phyloP scores from a whole-genome alignment of 2,113 vertebrate genomes.

The Poeciliopsis occidentalis region DNA sequence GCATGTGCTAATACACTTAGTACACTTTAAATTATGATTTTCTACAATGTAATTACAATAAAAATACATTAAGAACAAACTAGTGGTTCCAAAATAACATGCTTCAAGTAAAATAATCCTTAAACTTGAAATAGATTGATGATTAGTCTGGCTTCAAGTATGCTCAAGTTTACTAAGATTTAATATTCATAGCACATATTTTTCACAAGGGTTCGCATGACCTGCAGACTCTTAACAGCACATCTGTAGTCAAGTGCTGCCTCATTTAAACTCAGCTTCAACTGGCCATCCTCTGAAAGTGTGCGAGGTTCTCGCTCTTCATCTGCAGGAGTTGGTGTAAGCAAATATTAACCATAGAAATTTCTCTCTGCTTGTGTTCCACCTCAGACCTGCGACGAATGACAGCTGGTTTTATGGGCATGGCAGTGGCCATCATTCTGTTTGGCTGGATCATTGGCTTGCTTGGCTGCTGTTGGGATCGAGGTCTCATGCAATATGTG shows the following conservation, averaged over 20 bases:
- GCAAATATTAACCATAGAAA: neutral
- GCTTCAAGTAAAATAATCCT: too few species aligned
- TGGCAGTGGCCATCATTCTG: constrained; percentile 98
- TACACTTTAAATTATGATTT: too few species aligned
- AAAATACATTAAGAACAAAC: too few species aligned
- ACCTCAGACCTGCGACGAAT: constrained; percentile 92
- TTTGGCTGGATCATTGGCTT: constrained; percentile 97
- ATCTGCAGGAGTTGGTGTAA: neutral
- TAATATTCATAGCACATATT: too few species aligned
- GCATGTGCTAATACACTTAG: too few species aligned
- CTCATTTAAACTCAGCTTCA: neutral
- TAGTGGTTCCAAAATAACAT: too few species aligned
- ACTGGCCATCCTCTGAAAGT: neutral
- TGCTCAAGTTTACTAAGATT: too few species aligned
- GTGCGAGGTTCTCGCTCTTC: neutral
- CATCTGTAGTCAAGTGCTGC: neutral
- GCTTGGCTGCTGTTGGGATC: constrained; percentile 96
- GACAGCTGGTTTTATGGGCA: constrained; percentile 99
- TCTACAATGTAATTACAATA: too few species aligned
- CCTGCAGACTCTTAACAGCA: neutral
- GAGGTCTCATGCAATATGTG: constrained; percentile 99
- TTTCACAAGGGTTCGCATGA: too few species aligned
- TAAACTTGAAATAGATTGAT: too few species aligned
- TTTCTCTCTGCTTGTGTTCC: constrained; percentile 9
- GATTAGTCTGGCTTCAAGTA: too few species aligned